Conservation (phyloP, 2,888 invertebrate species). For the Hypomecis atomaria region DNA sequence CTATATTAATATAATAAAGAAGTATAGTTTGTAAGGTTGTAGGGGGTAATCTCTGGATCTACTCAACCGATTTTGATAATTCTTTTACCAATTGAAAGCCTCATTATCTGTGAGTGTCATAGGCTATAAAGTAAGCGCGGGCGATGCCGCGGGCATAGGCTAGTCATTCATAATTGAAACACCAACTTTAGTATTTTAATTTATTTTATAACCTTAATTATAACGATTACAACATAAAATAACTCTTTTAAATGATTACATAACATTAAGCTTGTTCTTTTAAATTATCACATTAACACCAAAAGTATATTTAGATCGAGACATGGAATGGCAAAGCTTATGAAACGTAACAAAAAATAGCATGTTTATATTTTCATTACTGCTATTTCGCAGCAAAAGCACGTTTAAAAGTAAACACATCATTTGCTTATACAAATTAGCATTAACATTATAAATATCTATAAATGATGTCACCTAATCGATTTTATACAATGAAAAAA, state of each 20-base stretch:
- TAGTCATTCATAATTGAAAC: no score
- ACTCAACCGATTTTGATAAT: no score
- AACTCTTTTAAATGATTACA: conserved; percentile 75
- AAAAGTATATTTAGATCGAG: conserved; percentile 69
- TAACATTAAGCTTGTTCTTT: conserved; percentile 82
- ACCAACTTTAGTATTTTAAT: conserved; percentile 35
- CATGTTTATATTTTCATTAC: conserved; percentile 1
- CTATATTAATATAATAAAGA: no score
- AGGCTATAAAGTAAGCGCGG: no score
- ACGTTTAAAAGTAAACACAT: neutral
- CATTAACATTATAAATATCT: neutral
- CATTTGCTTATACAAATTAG: neutral
- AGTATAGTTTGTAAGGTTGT: no score
- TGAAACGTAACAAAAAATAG: conserved; percentile 20
- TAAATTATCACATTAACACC: conserved; percentile 77
- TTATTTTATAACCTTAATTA: conserved; percentile 76
- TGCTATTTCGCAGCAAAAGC: conserved; percentile 1
- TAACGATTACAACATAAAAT: conserved; percentile 83
- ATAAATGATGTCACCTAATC: neutral
- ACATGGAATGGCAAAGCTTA: conserved; percentile 72
- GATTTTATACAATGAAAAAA: neutral
- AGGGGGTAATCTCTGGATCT: no score
- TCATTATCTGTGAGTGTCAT: no score
- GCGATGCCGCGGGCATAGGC: no score
- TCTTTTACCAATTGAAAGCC: no score